Evolutionary conservation across 2,888 invertebrate species (phyloP), one percentile per base, ranked within the genome.

Genomic region (Carcina quercana): DNA sequence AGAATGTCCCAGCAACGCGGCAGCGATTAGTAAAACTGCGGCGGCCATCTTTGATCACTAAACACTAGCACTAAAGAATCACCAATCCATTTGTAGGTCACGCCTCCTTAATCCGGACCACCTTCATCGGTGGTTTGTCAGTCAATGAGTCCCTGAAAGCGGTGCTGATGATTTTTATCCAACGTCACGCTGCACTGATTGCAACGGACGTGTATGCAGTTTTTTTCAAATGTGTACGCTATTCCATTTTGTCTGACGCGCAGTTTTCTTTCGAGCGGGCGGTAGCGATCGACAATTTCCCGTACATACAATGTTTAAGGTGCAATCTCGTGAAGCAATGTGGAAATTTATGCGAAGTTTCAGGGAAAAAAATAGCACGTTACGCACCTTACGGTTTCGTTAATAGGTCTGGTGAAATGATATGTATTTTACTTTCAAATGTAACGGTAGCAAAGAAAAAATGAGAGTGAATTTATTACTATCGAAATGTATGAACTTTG

Each of bases 71-170:
- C 64, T 11, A 17, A 48, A 50, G 52, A 55, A 59, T 70, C 70
- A 70, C 72, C 69, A 68, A 78, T 78, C 80, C 83, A 82, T 82
- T 78, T 79, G 76, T 76, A 56, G 73, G 78, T 76, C 78, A 75
- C 75, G 47, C 50, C 50, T 47, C 38, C 45, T 40, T 35, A 30
- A 41, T 43, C 40, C 52, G 55, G 42, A 67, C 79, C 79, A 79
- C 73, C 75, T 56, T 43, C 66, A 60, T 58, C 65, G 72, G 73
- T 71, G 68, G 72, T 59, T 63, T 50, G 54, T 70, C 63, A 64
- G 65, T 66, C 74, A 80, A 78, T 83, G 80, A 65, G 68, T 64
- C 68, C 66, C 47, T 49, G 53, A 53, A 58, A 59, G 59, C 52
- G 50, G 50, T 59, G 67, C 50, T 55, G 66, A 76, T 78, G 71